Percentiles rank a stretch among this genome's conserved stretches.
Evolutionary conservation across 1,140 invertebrate genomes (phyloP).

Genomic region (Pseudomyrmex pallidus): DNA sequence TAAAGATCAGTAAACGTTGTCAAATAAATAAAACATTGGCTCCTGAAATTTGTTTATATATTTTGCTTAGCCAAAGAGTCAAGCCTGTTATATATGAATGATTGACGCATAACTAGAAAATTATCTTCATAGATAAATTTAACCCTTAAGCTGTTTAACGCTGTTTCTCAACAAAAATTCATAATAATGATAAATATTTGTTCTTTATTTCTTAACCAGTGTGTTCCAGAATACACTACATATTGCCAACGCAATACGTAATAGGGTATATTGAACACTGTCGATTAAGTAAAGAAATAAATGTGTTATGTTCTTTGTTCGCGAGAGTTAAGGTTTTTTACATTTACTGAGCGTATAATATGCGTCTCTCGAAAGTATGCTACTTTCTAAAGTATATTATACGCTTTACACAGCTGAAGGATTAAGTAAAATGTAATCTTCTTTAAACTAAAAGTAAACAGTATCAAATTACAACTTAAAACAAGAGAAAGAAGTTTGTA

Average conservation of each 20-base stretch:
- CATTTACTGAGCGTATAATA: not conserved
- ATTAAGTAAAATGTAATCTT: not conserved
- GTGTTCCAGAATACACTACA: no score
- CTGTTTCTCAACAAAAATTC: no score
- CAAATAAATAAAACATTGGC: slow-evolving; percentile 27
- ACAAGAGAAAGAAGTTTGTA: not conserved
- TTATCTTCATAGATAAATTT: no score
- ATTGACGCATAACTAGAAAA: not conserved
- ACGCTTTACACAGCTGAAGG: no score
- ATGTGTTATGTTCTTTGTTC: no score
- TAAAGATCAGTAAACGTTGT: not conserved
- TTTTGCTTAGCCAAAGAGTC: not conserved
- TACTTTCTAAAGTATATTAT: no score
- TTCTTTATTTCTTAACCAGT: no score
- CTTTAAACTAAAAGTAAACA: slow-evolving; percentile 1
- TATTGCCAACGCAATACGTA: no score
- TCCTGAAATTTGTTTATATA: slow-evolving; percentile 3
- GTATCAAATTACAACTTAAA: not conserved
- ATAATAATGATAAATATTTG: no score
- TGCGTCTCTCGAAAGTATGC: not conserved
- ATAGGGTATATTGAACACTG: no score
- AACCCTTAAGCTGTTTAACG: no score
- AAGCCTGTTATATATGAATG: not conserved
- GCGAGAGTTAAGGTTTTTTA: not conserved
- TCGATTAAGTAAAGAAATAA: no score